Evolutionary conservation across 2,113 vertebrate species (phyloP), one percentile per base, ranked within the genome.

Genomic region (Xiphophorus couchianus): DNA sequence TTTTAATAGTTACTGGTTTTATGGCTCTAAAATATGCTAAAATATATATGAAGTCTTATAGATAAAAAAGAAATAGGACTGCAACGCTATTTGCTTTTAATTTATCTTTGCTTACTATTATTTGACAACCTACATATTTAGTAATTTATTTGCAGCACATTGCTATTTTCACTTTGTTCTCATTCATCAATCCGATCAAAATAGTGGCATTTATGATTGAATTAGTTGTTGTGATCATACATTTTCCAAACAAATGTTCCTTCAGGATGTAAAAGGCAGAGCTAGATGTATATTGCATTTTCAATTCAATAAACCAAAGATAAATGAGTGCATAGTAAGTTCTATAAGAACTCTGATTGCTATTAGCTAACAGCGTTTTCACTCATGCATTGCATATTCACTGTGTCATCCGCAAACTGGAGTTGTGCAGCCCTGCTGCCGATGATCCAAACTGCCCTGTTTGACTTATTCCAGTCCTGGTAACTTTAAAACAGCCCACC

Each of bases 391-490:
- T 35, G 8, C 17, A 3, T 22, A 6, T 68, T 66, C 44, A 70
- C 62, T 37, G 10, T 28, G 67, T 82, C 29, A 33, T 81, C 60
- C 28, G 58, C 80, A 68, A 74, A 72, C 37, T 70, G 82, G 88
- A 89, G 90, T 84, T 91, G 87, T 89, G 86, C 84, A 74, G 39
- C 82, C 65, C 83, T 91, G 77, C 68, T 68, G 27, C 31, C 35
- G 69, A 80, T 12, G 15, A 25, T 77, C 60, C 39, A 74, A 87
- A 70, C 62, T 75, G 58, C 62, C 76, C 67, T 66, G 82, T 28
- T 76, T 71, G 13, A 76, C 44, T 66, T 62, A 70, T 73, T 80
- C 61, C 73, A 84, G 51, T 31, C 76, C 67, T 42, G 69, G 80
- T 60, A 61, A 78, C 68, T 73, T 81, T 29, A 77, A 82, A 81